phyloP scores from a whole-genome alignment of 1,140 invertebrate species.

The Drosophila rufa region DNA sequence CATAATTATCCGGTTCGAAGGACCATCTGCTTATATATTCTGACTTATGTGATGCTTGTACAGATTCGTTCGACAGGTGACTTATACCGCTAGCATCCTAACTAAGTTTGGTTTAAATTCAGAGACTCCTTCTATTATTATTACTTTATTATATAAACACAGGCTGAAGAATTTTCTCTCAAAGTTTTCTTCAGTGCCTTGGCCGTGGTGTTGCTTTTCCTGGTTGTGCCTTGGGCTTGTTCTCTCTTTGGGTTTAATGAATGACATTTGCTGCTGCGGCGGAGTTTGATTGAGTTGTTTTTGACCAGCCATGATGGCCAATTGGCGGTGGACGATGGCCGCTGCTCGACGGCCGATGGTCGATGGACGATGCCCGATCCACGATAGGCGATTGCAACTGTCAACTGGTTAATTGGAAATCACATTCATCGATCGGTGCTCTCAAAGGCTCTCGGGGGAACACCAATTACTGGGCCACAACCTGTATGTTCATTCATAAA shows the following conservation, averaged over 20 bases:
- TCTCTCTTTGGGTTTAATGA: constrained; percentile 66
- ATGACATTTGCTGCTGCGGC: constrained; percentile 66
- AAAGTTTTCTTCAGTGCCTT: constrained; percentile 10
- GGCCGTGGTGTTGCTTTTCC: constrained; percentile 31
- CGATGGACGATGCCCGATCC: constrained; percentile 46
- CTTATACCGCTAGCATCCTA: no score
- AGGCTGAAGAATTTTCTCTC: no score
- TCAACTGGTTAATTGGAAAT: constrained; percentile 58
- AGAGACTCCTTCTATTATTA: no score
- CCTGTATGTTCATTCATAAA: constrained; percentile 50
- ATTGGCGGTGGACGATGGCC: constrained; percentile 52
- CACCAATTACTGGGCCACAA: constrained; percentile 36
- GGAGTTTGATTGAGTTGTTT: constrained; percentile 81
- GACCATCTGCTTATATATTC: no score
- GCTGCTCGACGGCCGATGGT: constrained; percentile 25
- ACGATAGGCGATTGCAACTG: constrained; percentile 52
- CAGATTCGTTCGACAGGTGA: no score
- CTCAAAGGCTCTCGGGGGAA: not conserved
- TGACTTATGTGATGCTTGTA: no score
- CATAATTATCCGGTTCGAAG: no score
- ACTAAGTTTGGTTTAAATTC: no score
- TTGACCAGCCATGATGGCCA: constrained; percentile 73
- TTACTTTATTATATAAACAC: no score
- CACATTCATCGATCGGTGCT: constrained; percentile 41
- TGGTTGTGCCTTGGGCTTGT: constrained; percentile 59